Evolutionary conservation across 2,888 invertebrate genomes (phyloP).

Genomic region (Scaptomyza flava): DNA sequence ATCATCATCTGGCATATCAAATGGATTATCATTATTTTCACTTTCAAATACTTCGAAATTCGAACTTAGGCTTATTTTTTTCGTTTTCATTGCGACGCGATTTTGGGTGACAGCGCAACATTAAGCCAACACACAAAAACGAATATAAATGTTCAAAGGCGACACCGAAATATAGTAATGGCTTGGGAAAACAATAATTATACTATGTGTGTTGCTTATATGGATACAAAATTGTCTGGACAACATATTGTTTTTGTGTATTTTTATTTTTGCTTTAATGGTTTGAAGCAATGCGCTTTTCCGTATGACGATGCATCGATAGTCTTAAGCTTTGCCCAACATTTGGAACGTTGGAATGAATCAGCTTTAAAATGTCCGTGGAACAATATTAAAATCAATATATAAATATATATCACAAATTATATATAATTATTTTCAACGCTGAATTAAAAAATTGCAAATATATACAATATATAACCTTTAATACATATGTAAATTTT

Average conservation of each 20-base stretch:
- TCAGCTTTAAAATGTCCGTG: not conserved
- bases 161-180: constrained; percentile 19
- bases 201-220: too few species aligned
- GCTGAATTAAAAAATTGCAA: not conserved
- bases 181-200: not conserved
- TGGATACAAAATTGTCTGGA: too few species aligned
- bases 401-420: not conserved
- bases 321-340: not conserved
- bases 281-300: too few species aligned
- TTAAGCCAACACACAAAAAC: constrained; percentile 18
- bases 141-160: constrained; percentile 33
- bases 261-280: too few species aligned
- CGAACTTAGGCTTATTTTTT: constrained; percentile 43
- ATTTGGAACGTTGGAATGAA: not conserved
- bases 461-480: not conserved
- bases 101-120: constrained; percentile 47
- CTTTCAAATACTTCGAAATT: constrained; percentile 6
- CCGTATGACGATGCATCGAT: not conserved
- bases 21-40: constrained; percentile 64
- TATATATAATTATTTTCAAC: not conserved
- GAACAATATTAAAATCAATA: not conserved
- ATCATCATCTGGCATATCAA: constrained; percentile 68
- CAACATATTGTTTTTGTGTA: too few species aligned
- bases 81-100: constrained; percentile 38
- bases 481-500: not conserved